Base-by-base conservation (phyloP, 2,797 vertebrate species). In the Myioborus miniatus region DNA sequence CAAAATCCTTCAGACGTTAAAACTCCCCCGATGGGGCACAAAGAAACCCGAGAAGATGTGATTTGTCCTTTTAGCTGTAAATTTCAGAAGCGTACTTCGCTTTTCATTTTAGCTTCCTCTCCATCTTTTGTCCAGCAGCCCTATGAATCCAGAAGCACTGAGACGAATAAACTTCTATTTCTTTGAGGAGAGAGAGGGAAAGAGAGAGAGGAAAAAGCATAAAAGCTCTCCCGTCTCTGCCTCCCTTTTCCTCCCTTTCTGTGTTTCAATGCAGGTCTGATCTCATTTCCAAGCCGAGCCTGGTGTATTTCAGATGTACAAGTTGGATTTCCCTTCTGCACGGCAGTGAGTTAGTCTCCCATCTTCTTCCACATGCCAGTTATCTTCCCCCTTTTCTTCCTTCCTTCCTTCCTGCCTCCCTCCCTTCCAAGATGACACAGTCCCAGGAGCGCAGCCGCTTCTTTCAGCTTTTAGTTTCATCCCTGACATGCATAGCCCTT, bases 271-370 rank as follows among this genome's bases (percentile, higher is more conserved):
- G 97, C 96, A 82, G 97, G 59, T 95, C 81, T 81, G 89, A 65
- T 95, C 93, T 91, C 76, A 64, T 90, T 94, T 56, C 83, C 94
- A 89, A 93, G 94, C 96, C 87, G 94, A 90, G 94, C 60, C 65
- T 64, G 87, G 58, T 34, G 55, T 60, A 46, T 83, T 64, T 83
- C 58, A 71, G 84, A 95, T 88, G 96, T 85, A 97, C 96, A 97
- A 98, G 97, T 98, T 98, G 97, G 92, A 91, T 91, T 56, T 62
- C 80, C 75, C 89, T 36, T 39, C 80, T 60, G 85, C 49, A 58
- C 67, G 56, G 86, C 94, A 50, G 77, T 27, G 65, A 80, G 47
- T 34, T 49, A 96, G 78, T 87, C 94, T 94, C 87, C 19, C 88
- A 87, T 95, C 77, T 87, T 93, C 87, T 88, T 93, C 64, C 82